These are phyloP conservation scores for Cisticola juncidis DNA, from an alignment of 2,113 vertebrate species.

Conservation along the genomic window DNA sequence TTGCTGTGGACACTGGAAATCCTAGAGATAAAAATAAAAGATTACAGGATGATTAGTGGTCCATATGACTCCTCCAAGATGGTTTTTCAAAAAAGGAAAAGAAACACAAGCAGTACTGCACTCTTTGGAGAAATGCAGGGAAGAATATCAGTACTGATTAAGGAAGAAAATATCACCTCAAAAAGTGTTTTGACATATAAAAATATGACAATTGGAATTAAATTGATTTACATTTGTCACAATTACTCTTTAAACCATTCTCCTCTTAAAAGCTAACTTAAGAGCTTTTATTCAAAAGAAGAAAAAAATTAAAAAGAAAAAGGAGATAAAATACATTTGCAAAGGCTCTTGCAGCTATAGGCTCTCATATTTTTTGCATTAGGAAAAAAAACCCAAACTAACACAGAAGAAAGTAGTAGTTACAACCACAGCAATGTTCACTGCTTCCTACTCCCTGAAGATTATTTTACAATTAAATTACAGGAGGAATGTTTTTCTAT, in stretches of 20 bases:
- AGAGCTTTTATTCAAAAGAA: neutral
- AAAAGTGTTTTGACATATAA: neutral
- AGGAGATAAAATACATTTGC: neutral
- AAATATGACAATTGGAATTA: neutral
- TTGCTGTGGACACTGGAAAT: neutral
- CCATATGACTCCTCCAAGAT: neutral
- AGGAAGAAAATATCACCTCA: neutral
- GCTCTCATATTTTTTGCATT: neutral
- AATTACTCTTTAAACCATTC: neutral
- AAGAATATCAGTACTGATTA: neutral
- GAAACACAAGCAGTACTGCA: neutral
- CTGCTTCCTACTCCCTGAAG: neutral
- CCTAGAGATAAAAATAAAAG: neutral
- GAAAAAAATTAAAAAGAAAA: neutral
- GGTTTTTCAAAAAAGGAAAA: neutral
- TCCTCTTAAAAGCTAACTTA: neutral
- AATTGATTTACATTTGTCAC: neutral
- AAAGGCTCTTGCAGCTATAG: neutral
- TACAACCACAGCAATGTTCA: neutral
- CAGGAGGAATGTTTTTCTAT: neutral
- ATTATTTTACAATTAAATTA: neutral
- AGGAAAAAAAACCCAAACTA: neutral
- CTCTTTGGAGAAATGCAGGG: neutral
- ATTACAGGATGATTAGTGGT: neutral
- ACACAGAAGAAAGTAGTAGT: neutral